These are phyloP conservation scores for Lasioglossum vierecki DNA, from an alignment of 2,888 invertebrate genomes.

Conservation along the genomic window DNA sequence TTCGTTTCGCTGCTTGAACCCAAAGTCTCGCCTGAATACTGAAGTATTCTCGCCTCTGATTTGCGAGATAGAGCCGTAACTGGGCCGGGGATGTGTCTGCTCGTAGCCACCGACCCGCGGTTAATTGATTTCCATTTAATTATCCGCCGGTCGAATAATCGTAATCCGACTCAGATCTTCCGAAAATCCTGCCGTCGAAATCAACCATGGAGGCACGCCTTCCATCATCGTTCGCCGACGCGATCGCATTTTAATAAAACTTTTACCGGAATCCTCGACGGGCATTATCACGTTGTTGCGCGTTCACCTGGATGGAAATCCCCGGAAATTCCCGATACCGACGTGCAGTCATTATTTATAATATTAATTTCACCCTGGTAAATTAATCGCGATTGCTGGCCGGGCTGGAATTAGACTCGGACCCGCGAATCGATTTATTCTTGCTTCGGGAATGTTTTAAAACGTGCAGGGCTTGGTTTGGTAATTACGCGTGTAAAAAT, in stretches of 20 bases:
- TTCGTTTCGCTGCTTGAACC: constrained; percentile 71
- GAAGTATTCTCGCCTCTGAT: constrained; percentile 49
- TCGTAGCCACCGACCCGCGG: constrained; percentile 20
- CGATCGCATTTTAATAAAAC: background rate
- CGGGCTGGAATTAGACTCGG: background rate
- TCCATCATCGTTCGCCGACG: background rate
- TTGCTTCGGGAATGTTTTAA: background rate
- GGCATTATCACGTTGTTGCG: constrained; percentile 11
- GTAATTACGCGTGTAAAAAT: background rate
- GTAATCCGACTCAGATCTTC: constrained; percentile 4
- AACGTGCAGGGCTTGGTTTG: background rate
- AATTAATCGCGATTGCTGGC: background rate
- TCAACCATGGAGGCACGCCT: background rate
- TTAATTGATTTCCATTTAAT: constrained; percentile 60
- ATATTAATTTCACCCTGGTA: background rate
- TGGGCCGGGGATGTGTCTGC: constrained; percentile 44
- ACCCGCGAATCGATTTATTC: background rate
- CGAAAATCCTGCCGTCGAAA: background rate
- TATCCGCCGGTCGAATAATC: constrained; percentile 29
- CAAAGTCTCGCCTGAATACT: constrained; percentile 52
- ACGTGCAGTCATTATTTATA: background rate
- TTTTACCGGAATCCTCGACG: background rate
- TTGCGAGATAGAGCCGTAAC: constrained; percentile 47
- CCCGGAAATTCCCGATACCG: background rate
- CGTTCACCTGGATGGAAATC: background rate